Percentiles rank a stretch among this genome's conserved stretches.
These are phyloP conservation scores for Autographa pulchrina DNA, from an alignment of 2,888 invertebrate genomes.

Conservation along the genomic window DNA sequence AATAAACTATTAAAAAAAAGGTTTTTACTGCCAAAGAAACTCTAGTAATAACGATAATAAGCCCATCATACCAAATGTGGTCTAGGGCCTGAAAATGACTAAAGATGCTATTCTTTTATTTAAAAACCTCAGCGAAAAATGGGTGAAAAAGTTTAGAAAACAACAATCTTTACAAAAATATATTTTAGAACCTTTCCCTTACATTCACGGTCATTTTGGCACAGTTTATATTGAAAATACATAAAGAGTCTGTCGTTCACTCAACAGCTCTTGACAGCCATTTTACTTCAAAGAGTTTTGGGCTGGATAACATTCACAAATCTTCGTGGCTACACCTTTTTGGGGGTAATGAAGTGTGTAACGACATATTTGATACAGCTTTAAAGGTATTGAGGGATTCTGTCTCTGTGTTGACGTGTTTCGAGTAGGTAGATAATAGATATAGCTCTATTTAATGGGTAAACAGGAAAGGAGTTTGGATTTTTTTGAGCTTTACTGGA, in stretches of 20 bases:
- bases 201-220: background rate
- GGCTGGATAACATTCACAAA: background rate
- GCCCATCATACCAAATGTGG: too few relatives aligned
- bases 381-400: conserved; percentile 7
- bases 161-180: background rate
- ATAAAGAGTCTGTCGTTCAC: background rate
- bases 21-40: too few relatives aligned
- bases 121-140: background rate
- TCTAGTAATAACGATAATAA: too few relatives aligned
- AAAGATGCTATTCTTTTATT: too few relatives aligned
- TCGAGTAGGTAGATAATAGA: background rate
- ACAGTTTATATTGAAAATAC: conserved; percentile 7
- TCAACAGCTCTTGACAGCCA: background rate
- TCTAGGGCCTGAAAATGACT: too few relatives aligned
- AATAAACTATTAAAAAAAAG: background rate
- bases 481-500: background rate
- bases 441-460: background rate
- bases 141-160: background rate
- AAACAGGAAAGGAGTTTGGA: background rate
- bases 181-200: background rate
- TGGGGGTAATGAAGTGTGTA: conserved; percentile 39
- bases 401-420: conserved; percentile 14
- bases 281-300: background rate
- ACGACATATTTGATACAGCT: conserved; percentile 33
- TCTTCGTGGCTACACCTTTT: conserved; percentile 24